phyloP scores from a whole-genome alignment of 2,888 invertebrate genomes.

The Yponomeuta evonymella region DNA sequence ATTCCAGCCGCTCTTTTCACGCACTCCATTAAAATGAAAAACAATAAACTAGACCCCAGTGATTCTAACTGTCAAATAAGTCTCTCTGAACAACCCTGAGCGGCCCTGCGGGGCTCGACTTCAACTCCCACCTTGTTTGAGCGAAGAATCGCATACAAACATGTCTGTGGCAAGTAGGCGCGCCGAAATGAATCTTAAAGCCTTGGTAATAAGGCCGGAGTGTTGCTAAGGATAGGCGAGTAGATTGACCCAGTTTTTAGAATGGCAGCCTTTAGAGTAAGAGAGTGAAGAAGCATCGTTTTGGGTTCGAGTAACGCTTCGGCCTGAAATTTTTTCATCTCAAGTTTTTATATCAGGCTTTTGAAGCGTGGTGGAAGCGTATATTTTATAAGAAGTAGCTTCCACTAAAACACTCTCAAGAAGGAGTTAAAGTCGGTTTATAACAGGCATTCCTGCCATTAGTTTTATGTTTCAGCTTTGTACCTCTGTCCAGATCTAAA shows the following conservation, averaged over 20 bases:
- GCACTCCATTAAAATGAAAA: background rate
- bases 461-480: too few species aligned
- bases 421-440: too few species aligned
- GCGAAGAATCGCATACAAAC: background rate
- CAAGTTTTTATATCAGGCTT: too few species aligned
- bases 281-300: background rate
- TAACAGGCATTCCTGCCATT: too few species aligned
- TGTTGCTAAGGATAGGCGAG: background rate
- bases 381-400: too few species aligned
- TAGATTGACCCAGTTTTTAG: background rate
- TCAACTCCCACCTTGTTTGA: background rate
- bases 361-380: too few species aligned
- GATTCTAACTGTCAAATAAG: background rate
- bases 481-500: too few species aligned
- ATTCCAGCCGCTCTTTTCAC: background rate
- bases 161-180: background rate
- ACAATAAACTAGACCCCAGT: background rate
- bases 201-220: background rate
- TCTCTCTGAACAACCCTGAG: background rate
- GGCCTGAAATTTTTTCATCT: too few species aligned
- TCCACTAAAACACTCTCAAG: too few species aligned
- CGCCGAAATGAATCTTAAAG: background rate
- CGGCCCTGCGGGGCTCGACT: background rate
- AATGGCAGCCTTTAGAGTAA: background rate
- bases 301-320: too few species aligned